Evolutionary conservation across 1,140 invertebrate species (phyloP).

Genomic region (Bombus vancouverensis): DNA sequence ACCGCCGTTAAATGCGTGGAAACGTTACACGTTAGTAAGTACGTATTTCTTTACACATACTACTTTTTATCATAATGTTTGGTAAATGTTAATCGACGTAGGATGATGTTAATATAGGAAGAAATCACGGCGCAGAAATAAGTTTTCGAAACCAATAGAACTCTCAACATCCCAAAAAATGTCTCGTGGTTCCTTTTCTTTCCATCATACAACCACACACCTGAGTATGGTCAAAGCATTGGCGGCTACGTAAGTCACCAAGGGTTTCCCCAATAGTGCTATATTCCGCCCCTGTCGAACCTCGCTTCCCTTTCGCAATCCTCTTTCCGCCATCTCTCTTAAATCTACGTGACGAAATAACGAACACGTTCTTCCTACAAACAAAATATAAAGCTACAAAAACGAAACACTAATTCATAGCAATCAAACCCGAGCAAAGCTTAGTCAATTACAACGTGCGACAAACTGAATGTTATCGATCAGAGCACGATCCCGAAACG

Average conservation of each 20-base stretch:
- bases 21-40: not conserved
- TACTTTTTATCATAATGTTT: not conserved
- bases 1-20: not conserved
- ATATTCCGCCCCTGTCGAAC: not conserved
- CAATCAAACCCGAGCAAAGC: not conserved
- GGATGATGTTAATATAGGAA: too few relatives aligned
- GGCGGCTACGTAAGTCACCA: not conserved
- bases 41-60: not conserved
- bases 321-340: not conserved
- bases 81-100: not conserved
- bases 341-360: not conserved
- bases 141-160: not conserved
- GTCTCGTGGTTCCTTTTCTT: not conserved
- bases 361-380: not conserved
- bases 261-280: not conserved
- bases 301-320: not conserved
- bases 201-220: not conserved
- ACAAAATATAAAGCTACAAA: not conserved
- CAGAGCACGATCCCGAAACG: not conserved
- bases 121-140: too few relatives aligned
- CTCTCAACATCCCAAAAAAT: not conserved
- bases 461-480: not conserved
- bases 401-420: not conserved
- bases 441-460: not conserved
- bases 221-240: not conserved